Evolutionary conservation across 2,888 invertebrate species (phyloP), one percentile per base, ranked within the genome.

Genomic region (Pardosa pseudoannulata): DNA sequence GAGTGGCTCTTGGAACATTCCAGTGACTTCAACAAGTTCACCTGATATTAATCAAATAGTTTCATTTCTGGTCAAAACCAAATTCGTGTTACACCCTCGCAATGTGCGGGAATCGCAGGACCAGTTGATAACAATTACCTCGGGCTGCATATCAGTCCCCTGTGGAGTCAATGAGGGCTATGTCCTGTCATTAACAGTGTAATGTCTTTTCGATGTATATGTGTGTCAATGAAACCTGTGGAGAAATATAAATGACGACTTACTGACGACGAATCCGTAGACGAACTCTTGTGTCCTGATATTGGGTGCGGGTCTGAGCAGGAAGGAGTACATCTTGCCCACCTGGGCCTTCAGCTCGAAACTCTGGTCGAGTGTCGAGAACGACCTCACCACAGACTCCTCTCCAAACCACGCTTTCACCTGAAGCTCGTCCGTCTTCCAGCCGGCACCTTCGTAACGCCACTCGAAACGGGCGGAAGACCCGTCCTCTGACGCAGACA

Each of bases 401-500:
- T 27, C 31, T 11, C 27, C 11, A 0, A 46, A 50, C 83, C 83
- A 79, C 23, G 83, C n/a, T 9, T 72, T 70, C 0, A 62, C 75
- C 27, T 82, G 82, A 2, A 88, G 74, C 23, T 79, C 64, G 39
- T 79, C 80, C 0, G 88, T 88, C 32, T 83, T 88, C 88, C 88
- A 88, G 5, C 88, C 88, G 7, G 13, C 67, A 0, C 88, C 88
- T 39, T 79, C 79, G 56, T 88, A 88, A 0, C 27, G 11, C 88
- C 88, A 88, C 1, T 11, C 19, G 1, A 88, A 70, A 13, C 13
- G 16, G 1, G 41, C 83, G 19, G 65, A 27, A 6, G 46, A 28
- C 13, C 81, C 81, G 2, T 82, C 73, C 5, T 72, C 41, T 3
- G 71, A 32, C 0, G 88, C 74, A 31, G 71, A 41, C 7, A 74